phyloP scores from a whole-genome alignment of 2,797 vertebrate genomes.

The Dendrocincla fuliginosa region DNA sequence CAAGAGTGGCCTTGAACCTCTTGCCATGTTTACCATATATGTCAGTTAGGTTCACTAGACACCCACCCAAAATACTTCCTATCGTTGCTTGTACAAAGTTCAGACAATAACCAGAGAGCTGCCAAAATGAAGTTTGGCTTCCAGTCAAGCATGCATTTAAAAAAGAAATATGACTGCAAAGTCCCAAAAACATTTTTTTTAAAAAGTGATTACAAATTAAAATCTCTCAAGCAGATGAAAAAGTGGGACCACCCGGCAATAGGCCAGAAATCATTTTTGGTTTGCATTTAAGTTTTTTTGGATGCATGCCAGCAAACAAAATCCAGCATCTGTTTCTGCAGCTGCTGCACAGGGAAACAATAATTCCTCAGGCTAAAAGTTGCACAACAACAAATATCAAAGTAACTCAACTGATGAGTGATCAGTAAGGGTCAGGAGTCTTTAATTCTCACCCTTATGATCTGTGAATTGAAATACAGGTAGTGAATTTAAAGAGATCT shows the following conservation, averaged over 20 bases:
- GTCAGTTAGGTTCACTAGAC: not conserved
- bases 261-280: not conserved
- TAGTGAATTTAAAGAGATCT: not conserved
- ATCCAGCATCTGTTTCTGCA: slow-evolving; percentile 27
- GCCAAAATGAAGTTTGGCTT: not conserved
- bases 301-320: not conserved
- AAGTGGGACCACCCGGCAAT: not conserved
- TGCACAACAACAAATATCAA: not conserved
- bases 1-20: not conserved
- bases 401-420: not conserved
- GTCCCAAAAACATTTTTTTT: not conserved
- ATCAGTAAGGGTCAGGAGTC: not conserved
- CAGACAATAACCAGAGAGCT: not conserved
- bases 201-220: not conserved
- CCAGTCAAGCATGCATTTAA: not conserved
- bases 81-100: not conserved
- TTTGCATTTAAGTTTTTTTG: not conserved
- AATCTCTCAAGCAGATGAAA: slow-evolving; percentile 10
- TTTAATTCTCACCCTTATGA: not conserved
- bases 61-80: not conserved
- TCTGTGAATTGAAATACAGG: not conserved
- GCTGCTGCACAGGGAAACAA: not conserved
- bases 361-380: slow-evolving; percentile 25
- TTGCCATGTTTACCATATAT: not conserved
- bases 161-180: not conserved